phyloP scores from a whole-genome alignment of 1,140 invertebrate genomes.

The Steinernema feltiae region DNA sequence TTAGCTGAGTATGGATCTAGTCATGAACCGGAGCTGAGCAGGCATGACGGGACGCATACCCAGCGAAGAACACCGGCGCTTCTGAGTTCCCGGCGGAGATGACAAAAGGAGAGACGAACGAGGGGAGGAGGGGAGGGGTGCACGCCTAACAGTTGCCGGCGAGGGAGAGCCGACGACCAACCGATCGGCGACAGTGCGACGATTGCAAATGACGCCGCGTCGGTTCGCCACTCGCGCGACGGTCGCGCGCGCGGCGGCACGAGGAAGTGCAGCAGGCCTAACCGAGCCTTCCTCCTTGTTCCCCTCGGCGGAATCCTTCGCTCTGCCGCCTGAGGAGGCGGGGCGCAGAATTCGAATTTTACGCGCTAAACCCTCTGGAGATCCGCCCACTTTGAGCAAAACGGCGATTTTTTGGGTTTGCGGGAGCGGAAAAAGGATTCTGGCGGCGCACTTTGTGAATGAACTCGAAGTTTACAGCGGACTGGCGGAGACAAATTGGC shows the following conservation, averaged over 20 bases:
- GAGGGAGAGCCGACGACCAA: not conserved
- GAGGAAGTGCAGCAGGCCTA: not conserved
- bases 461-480: not conserved
- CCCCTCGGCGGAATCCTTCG: not conserved
- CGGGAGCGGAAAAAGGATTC: not conserved
- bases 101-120: not conserved
- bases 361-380: not conserved
- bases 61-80: slow-evolving; percentile 10
- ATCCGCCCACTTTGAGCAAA: not conserved
- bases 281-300: not conserved
- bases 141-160: not conserved
- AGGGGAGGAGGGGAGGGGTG: not conserved
- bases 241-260: not conserved
- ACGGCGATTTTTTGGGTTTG: not conserved
- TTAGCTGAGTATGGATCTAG: slow-evolving; percentile 15
- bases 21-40: not conserved
- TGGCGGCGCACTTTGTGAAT: not conserved
- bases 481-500: not conserved
- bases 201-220: not conserved
- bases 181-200: not conserved
- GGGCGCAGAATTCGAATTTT: not conserved
- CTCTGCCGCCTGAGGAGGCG: too few relatives aligned
- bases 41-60: slow-evolving; percentile 7
- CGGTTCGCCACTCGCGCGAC: not conserved
- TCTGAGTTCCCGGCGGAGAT: not conserved